Conservation (phyloP, 2,888 invertebrate genomes). For the Idaea biselata region DNA sequence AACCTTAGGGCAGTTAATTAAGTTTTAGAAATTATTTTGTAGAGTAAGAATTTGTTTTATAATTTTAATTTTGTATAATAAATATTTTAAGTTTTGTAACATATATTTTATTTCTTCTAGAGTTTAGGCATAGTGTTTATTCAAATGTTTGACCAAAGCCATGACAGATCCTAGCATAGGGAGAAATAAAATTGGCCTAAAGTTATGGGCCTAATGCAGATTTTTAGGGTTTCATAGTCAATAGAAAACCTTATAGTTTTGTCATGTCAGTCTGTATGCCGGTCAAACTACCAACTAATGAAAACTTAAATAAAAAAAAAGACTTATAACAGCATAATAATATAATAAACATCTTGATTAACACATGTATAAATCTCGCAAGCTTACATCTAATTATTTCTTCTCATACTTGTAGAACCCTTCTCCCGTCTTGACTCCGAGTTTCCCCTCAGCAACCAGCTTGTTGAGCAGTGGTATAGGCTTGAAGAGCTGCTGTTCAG, state of each 20-base stretch:
- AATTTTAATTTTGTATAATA: neutral
- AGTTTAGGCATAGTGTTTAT: too few species aligned
- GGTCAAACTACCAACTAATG: too few species aligned
- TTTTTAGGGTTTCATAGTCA: too few species aligned
- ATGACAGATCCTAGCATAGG: too few species aligned
- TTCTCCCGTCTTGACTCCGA: slow-evolving; percentile 89
- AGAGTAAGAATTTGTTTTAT: neutral
- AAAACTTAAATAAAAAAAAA: slow-evolving; percentile 4
- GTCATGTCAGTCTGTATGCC: too few species aligned
- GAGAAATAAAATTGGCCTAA: too few species aligned
- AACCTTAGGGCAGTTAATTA: neutral
- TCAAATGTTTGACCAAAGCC: too few species aligned
- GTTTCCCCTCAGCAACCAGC: slow-evolving; percentile 88
- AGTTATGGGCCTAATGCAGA: too few species aligned
- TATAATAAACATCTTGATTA: slow-evolving; percentile 11
- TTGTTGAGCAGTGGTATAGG: slow-evolving; percentile 77
- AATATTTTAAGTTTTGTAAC: neutral
- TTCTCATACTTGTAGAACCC: slow-evolving; percentile 89
- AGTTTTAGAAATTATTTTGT: neutral
- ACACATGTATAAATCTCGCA: slow-evolving; percentile 9
- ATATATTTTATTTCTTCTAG: neutral
- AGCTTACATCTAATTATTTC: slow-evolving; percentile 42
- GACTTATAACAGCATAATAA: slow-evolving; percentile 3
- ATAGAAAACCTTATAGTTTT: too few species aligned
- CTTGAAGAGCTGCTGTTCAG: slow-evolving; percentile 35